A percentile compares a stretch with the other conserved stretches of the same genome.
Conservation (phyloP, 2,888 invertebrate genomes). For the Erebia epiphron region DNA sequence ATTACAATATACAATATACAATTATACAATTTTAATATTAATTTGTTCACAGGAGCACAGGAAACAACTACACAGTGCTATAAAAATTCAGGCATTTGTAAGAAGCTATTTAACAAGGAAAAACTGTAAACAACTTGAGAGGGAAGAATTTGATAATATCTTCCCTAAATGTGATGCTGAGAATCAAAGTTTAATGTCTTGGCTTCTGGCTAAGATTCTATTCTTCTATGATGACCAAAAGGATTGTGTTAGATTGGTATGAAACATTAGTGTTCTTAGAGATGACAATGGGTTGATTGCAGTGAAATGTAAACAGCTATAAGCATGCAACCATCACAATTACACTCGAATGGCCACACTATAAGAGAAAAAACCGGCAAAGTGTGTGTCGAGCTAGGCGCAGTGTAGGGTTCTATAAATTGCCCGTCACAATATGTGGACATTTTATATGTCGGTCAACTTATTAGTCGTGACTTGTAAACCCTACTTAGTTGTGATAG, state of each 20-base stretch:
- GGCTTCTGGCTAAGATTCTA: slow-evolving; percentile 86
- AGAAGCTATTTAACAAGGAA: slow-evolving; percentile 89
- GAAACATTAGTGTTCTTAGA: slow-evolving; percentile 43
- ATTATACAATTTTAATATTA: no score
- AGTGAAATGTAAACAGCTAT: no score
- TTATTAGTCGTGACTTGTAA: no score
- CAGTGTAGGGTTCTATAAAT: no score
- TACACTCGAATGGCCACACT: no score
- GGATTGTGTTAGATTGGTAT: slow-evolving; percentile 82
- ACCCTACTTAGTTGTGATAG: no score
- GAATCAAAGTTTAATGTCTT: slow-evolving; percentile 75
- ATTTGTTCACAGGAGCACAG: slow-evolving; percentile 84
- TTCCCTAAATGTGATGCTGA: slow-evolving; percentile 73
- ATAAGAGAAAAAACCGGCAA: no score
- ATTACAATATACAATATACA: no score
- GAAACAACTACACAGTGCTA: slow-evolving; percentile 87
- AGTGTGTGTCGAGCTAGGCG: no score
- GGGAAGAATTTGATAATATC: slow-evolving; percentile 87
- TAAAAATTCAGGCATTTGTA: slow-evolving; percentile 91
- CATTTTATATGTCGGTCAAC: no score
- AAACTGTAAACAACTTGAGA: slow-evolving; percentile 85
- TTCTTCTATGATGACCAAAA: slow-evolving; percentile 89
- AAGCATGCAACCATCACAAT: no score
- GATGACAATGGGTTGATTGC: background rate
- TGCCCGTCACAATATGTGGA: no score